Evolutionary conservation across 2,888 invertebrate species (phyloP).

Genomic region (Apamea sordens): DNA sequence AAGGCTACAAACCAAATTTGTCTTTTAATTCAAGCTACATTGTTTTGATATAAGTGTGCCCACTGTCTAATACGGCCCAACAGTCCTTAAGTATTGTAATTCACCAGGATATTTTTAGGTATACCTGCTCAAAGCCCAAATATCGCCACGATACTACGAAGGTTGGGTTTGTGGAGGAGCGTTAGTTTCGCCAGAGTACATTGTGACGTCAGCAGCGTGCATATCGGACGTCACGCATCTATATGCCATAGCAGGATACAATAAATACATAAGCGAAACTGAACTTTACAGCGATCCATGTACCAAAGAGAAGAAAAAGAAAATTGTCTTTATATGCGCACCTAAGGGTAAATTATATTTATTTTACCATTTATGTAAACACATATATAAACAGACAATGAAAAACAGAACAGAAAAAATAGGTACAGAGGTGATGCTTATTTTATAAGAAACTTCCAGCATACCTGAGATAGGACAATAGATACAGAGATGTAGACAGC

Average conservation of each 20-base stretch:
- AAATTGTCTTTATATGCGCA: conserved; percentile 25
- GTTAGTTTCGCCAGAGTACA: conserved; percentile 16
- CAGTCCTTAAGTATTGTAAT: neutral
- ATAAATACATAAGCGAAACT: conserved; percentile 1
- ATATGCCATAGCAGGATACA: conserved; percentile 51
- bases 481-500: too few species aligned
- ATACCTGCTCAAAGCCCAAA: conserved; percentile 33
- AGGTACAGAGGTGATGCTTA: too few species aligned
- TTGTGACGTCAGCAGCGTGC: conserved; percentile 54
- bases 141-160: conserved; percentile 25
- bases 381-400: too few species aligned
- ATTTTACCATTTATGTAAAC: too few species aligned
- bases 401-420: too few species aligned
- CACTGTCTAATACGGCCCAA: neutral
- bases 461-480: too few species aligned
- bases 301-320: conserved; percentile 39
- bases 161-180: conserved; percentile 52
- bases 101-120: conserved; percentile 31
- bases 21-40: neutral
- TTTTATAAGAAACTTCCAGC: too few species aligned
- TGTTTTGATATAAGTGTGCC: neutral
- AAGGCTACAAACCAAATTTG: neutral
- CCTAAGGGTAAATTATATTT: conserved; percentile 30
- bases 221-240: conserved; percentile 38
- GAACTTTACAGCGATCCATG: conserved; percentile 18